phyloP scores from a whole-genome alignment of 2,113 vertebrate genomes.

The Tachycineta bicolor region DNA sequence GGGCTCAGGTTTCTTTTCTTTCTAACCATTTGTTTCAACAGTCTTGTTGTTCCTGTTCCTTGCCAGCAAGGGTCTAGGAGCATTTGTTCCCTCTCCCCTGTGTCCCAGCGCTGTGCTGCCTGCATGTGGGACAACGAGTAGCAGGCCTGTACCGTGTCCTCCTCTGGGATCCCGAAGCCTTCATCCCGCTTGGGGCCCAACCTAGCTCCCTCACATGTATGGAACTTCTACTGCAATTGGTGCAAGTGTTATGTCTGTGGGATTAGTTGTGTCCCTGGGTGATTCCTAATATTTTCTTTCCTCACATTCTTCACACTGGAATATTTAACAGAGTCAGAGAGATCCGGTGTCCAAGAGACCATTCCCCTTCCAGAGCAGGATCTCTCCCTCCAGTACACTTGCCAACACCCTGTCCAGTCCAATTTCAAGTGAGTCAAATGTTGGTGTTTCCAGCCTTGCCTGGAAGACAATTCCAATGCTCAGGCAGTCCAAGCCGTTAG shows the following conservation, averaged over 20 bases:
- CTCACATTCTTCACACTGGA: conserved; percentile 30
- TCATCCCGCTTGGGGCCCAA: background rate
- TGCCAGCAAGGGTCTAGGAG: background rate
- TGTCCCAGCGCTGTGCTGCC: background rate
- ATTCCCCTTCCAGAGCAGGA: conserved; percentile 39
- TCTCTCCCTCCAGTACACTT: conserved; percentile 43
- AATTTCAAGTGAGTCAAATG: conserved; percentile 36
- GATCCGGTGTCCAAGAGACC: conserved; percentile 26
- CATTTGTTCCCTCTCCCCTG: background rate
- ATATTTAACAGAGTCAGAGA: conserved; percentile 56
- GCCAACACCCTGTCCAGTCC: conserved; percentile 42
- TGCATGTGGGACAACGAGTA: rapidly evolving
- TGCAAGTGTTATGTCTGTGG: background rate
- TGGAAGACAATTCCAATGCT: conserved; percentile 32
- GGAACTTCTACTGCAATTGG: background rate
- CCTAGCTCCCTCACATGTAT: rapidly evolving
- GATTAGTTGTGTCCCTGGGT: conserved; percentile 38
- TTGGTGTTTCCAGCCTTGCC: conserved; percentile 50
- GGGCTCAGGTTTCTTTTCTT: background rate
- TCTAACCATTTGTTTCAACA: background rate
- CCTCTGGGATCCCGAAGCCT: background rate
- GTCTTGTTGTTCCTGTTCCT: background rate
- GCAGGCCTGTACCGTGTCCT: rapidly evolving
- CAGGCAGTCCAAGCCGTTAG: conserved; percentile 21
- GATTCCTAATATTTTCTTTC: conserved; percentile 55